Conservation (phyloP, 1,140 invertebrate genomes). For the Tetramorium parvispinum region DNA sequence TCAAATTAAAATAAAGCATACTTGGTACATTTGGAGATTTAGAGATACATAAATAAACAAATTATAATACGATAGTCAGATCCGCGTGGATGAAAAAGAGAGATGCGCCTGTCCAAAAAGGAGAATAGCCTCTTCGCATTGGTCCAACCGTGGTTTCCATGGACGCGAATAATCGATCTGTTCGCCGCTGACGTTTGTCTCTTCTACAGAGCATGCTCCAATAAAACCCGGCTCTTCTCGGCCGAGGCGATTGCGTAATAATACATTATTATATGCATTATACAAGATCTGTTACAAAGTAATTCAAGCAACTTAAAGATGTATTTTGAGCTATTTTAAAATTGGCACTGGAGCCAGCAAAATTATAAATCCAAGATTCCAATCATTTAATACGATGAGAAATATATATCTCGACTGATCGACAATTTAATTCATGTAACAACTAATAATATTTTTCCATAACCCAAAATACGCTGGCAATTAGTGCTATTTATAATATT, state of each 20-base stretch:
- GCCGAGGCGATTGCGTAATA: constrained; percentile 35
- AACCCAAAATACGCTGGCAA: not conserved
- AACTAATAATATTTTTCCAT: not conserved
- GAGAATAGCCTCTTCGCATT: constrained; percentile 75
- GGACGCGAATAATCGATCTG: constrained; percentile 83
- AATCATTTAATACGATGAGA: not conserved
- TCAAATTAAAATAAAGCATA: not conserved
- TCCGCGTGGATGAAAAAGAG: constrained; percentile 52
- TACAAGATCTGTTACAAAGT: not conserved
- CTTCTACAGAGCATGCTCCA: constrained; percentile 78
- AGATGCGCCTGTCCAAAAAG: constrained; percentile 69
- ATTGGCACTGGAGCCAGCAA: not conserved
- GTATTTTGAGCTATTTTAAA: not conserved
- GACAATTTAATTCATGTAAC: not conserved
- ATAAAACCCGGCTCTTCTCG: constrained; percentile 55
- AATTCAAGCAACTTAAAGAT: not conserved
- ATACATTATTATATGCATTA: constrained; percentile 30
- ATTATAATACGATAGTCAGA: constrained; percentile 20
- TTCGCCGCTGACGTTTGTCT: constrained; percentile 77
- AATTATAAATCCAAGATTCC: not conserved
- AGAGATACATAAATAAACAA: constrained; percentile 16
- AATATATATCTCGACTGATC: not conserved
- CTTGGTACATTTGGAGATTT: not conserved
- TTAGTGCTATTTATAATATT: constrained; percentile 21
- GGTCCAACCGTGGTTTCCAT: constrained; percentile 84